Base-by-base conservation (phyloP, 1,140 invertebrate species). In the Pectinophora gossypiella region DNA sequence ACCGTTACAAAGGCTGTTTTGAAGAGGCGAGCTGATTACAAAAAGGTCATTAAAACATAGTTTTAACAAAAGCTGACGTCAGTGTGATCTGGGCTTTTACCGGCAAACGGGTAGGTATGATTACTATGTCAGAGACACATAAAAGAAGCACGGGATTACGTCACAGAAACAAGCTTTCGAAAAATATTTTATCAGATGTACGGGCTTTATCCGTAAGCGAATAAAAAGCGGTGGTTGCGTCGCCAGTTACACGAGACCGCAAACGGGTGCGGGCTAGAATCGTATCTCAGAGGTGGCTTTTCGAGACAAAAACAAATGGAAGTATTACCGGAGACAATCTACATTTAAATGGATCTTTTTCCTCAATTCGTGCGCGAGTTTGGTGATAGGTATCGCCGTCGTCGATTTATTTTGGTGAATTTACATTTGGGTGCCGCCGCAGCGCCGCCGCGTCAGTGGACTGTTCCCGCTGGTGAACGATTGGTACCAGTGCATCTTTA, bases 241-340 rank as follows among this genome's bases (percentile, higher is more conserved):
- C 53, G 47, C 54, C 51, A 58, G 47, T 56, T 48, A 42, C 56
- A 61, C 58, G 64, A 50, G 54, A 63, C 61, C 66, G 61, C 66
- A 60, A 63, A 66, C 65, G 56, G 68, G 59, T 64, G 66, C 60
- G 56, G 61, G 61, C 51, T 54, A 57, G 18, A 65, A 62, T 61
- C 67, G 62, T 76, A 77, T 73, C 66, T 72, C 66, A 60, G 61
- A 57, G 56, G 61, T 62, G 63, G 70, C 62, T 69, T 69, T 64
- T 47, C 56, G 59, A 75, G 70, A 78, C 75, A 81, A 78, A 77
- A 80, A 79, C 74, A 81, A 81, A 83, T 81, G 79, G 76, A 75
- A 79, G 76, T 77, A 77, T 83, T 83, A 75, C 76, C 68, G 69
- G 56, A 74, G 72, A 78, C 76, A 83, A 83, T 83, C 79, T 81